Base-by-base conservation (phyloP, 2,113 vertebrate species). In the Dunckerocampus dactyliophorus region DNA sequence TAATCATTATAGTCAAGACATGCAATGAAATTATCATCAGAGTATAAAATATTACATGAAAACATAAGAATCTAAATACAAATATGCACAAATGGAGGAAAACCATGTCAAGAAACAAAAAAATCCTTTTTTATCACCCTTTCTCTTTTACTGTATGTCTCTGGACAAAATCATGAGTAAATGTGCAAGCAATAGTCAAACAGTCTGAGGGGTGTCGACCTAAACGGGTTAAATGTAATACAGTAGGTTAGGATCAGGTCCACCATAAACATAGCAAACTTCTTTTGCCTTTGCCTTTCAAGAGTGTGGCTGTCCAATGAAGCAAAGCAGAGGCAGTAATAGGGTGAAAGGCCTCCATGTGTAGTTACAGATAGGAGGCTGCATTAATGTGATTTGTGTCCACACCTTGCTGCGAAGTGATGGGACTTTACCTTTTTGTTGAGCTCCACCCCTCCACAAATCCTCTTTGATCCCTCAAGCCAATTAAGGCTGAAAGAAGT, bases 381-480 rank as follows among this genome's bases (percentile, higher is more conserved):
- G 65, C 59, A 66, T 76, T 62, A 62, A 46, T 52, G 3, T 68
- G 34, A 76, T 69, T 63, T 45, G 48, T 57, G 45, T 69, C 53
- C 50, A 49, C n/a, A 51, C 74, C 49, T 31, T 53, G 49, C 45
- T 15, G 1, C 6, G 15, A 17, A 22, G 57, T 42, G 19, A 59
- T 24, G 21, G 51, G 34, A 48, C 9, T 56, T 39, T 55, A 14
- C 8, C 31, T 60, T 62, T 53, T 58, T 63, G n/a, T 60, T 21
- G 9, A 66, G 61, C 66, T 65, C 81, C 74, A 0, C 70, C 82
- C 79, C 52, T 47, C 21, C 10, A 0, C 17, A 81, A 82, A 85
- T 80, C 73, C 67, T 64, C 55, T 70, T 39, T 62, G 69, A 82
- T 77, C 71, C 67, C 58, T 72, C 62, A 67, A 82, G 75, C 76